A percentile compares a stretch with the other conserved stretches of the same genome.
These are phyloP conservation scores for Bursaphelenchus mucronatus DNA, from an alignment of 1,140 invertebrate species.

Conservation along the genomic window DNA sequence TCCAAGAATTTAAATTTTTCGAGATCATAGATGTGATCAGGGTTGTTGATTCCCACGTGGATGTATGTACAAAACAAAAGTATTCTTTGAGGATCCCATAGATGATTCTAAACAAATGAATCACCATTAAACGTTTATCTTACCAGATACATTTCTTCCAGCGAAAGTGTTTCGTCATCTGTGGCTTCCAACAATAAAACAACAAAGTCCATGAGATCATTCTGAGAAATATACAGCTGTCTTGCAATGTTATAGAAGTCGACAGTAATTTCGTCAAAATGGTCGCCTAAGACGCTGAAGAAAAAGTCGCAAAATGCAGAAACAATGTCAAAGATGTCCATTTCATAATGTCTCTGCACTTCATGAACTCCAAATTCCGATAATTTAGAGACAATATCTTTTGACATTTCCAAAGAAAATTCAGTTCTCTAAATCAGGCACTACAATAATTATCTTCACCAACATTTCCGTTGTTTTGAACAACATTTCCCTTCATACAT, in stretches of 20 bases:
- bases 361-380: background rate
- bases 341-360: background rate
- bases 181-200: background rate
- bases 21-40: background rate
- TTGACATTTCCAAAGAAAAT: slow-evolving; percentile 1
- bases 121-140: background rate
- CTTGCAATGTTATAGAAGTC: background rate
- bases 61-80: slow-evolving; percentile 10
- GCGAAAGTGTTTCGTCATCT: background rate
- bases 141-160: slow-evolving; percentile 1
- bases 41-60: background rate
- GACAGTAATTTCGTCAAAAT: background rate
- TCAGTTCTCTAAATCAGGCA: background rate
- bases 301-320: slow-evolving; percentile 17
- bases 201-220: slow-evolving; percentile 15
- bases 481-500: slow-evolving; percentile 9
- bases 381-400: slow-evolving; percentile 2
- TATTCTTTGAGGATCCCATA: slow-evolving; percentile 6
- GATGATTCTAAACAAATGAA: slow-evolving; percentile 10
- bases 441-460: background rate
- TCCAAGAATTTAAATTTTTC: background rate
- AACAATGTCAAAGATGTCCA: slow-evolving; percentile 14
- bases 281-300: background rate
- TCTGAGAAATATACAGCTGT: background rate
- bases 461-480: slow-evolving; percentile 12